A percentile compares a stretch with the other conserved stretches of the same genome.
Conservation (phyloP, 2,797 vertebrate genomes). For the Poeciliopsis presidionis region DNA sequence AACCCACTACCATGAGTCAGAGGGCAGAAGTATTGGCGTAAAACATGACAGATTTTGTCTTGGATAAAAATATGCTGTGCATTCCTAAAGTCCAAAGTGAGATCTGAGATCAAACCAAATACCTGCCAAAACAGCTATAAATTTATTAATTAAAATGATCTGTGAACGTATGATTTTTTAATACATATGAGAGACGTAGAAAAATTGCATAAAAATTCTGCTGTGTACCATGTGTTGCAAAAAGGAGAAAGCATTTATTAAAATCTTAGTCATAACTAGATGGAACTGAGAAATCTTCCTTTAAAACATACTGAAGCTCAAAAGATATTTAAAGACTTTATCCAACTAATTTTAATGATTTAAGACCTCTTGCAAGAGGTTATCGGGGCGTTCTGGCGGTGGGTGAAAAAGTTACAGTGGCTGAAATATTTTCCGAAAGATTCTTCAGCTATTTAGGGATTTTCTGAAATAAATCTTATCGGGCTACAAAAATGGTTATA, state of each 20-base stretch:
- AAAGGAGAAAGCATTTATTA: constrained; percentile 33
- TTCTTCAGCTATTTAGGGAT: not conserved
- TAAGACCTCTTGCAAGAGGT: not conserved
- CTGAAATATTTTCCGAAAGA: not conserved
- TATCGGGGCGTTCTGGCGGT: not conserved
- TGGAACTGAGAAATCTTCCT: constrained; percentile 13
- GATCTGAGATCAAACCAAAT: constrained; percentile 2
- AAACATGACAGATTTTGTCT: constrained; percentile 28
- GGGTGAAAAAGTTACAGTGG: not conserved
- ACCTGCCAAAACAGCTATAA: not conserved
- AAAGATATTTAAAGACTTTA: not conserved
- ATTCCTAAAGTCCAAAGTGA: constrained; percentile 2
- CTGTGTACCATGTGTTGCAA: constrained; percentile 15
- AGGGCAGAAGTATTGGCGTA: constrained; percentile 42
- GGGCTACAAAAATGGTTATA: not conserved
- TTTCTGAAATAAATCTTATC: not conserved
- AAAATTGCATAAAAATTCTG: constrained; percentile 20
- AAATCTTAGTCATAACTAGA: constrained; percentile 19
- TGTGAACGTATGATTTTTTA: not conserved
- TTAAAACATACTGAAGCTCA: constrained; percentile 5
- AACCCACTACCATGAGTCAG: constrained; percentile 45
- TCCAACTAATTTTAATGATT: not conserved
- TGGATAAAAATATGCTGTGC: constrained; percentile 4
- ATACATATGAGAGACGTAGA: not conserved
- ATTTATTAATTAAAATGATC: not conserved